Percentiles rank a stretch among this genome's conserved stretches.
Evolutionary conservation across 1,140 invertebrate genomes (phyloP).

Genomic region (Neodiprion pinetum): DNA sequence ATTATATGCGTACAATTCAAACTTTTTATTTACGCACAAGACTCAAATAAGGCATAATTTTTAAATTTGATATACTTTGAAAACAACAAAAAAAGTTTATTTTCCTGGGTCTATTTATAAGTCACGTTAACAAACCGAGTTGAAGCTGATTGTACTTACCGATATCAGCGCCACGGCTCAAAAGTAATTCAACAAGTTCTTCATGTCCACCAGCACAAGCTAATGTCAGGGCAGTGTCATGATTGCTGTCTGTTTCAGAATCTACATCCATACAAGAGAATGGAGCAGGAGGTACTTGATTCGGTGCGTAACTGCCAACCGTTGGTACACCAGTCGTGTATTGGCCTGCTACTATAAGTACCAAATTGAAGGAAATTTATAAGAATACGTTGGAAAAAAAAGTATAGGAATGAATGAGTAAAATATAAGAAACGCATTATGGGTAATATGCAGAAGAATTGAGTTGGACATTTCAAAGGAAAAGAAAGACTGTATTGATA

Average conservation of each 20-base stretch:
- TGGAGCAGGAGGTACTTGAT: conserved; percentile 60
- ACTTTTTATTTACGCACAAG: neutral
- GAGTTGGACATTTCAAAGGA: too few relatives aligned
- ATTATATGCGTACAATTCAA: neutral
- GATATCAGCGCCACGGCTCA: conserved; percentile 91
- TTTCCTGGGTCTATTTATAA: neutral
- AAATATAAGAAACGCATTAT: too few relatives aligned
- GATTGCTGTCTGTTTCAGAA: conserved; percentile 96
- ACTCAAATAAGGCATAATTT: neutral
- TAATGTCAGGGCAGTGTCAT: conserved; percentile 96
- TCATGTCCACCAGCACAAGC: conserved; percentile 97
- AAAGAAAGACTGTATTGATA: too few relatives aligned
- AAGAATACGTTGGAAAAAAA: too few relatives aligned
- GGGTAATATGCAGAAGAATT: too few relatives aligned
- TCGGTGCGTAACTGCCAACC: conserved; percentile 44
- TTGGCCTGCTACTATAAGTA: conserved; percentile 40
- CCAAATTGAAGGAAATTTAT: too few relatives aligned
- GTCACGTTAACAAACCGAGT: neutral
- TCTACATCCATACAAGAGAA: conserved; percentile 87
- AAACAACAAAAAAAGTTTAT: neutral
- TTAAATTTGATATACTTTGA: too few relatives aligned
- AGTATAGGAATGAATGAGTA: too few relatives aligned
- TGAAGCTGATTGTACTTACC: conserved; percentile 54
- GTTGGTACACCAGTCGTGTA: conserved; percentile 47
- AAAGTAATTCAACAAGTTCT: conserved; percentile 90